phyloP scores from a whole-genome alignment of 2,797 vertebrate species.

The Hypotaenidia okinawae region DNA sequence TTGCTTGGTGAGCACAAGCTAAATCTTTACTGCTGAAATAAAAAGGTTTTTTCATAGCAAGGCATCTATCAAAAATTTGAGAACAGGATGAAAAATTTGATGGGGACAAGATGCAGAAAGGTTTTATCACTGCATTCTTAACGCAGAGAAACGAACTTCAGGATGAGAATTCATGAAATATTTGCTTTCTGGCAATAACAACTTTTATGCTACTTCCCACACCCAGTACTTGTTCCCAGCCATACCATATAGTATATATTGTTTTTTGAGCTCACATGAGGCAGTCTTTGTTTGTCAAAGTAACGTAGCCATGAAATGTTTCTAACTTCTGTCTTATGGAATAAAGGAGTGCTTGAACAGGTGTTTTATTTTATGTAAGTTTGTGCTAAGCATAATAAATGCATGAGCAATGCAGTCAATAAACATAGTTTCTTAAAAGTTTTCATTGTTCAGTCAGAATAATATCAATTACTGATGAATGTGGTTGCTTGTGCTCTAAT shows the following conservation, averaged over 20 bases:
- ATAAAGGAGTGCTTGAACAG: background rate
- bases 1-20: background rate
- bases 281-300: background rate
- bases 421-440: background rate
- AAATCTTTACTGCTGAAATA: background rate
- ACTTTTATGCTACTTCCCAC: background rate
- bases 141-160: background rate
- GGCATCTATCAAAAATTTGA: background rate
- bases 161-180: background rate
- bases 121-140: background rate
- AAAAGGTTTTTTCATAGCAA: background rate
- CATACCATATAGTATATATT: background rate
- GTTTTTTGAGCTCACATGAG: background rate
- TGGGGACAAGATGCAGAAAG: fast-evolving
- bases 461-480: background rate
- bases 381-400: background rate
- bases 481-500: background rate
- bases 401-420: background rate
- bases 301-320: background rate
- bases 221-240: background rate
- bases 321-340: background rate
- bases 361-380: background rate
- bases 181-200: background rate
- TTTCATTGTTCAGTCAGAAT: background rate
- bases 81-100: background rate